Evolutionary conservation across 2,113 vertebrate genomes (phyloP).

Genomic region (Forbesichthys agassizii): DNA sequence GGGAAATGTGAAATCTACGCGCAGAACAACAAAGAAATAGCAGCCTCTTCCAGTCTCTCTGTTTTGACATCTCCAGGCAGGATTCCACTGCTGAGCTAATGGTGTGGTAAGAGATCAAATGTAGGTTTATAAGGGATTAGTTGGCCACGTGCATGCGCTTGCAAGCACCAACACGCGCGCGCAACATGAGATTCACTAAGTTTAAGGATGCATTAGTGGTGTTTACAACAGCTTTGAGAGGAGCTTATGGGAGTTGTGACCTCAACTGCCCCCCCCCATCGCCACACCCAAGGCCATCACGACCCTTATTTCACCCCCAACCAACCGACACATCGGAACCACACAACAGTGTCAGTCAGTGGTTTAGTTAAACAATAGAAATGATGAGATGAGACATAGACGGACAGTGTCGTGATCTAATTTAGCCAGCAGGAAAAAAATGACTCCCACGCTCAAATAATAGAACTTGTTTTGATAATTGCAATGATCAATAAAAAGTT

Average conservation of each 20-base stretch:
- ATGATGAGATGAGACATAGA: conserved; percentile 7
- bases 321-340: background rate
- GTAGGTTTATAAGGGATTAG: conserved; percentile 79
- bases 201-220: conserved; percentile 75
- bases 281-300: background rate
- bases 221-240: conserved; percentile 75
- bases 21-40: conserved; percentile 55
- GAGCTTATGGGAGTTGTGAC: conserved; percentile 59
- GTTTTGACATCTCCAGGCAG: conserved; percentile 72
- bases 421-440: no score
- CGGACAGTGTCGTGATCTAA: no score
- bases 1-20: conserved; percentile 56
- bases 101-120: conserved; percentile 73
- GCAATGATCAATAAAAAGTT: no score
- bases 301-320: background rate
- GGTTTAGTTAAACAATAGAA: conserved; percentile 58
- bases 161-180: conserved; percentile 8
- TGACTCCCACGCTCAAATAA: no score
- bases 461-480: no score
- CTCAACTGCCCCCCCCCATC: background rate
- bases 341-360: conserved; percentile 14
- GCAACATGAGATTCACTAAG: conserved; percentile 64
- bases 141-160: conserved; percentile 26
- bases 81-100: conserved; percentile 64
- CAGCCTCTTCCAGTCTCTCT: conserved; percentile 53